Conservation (phyloP, 2,797 vertebrate species). For the Sphaeramia orbicularis region DNA sequence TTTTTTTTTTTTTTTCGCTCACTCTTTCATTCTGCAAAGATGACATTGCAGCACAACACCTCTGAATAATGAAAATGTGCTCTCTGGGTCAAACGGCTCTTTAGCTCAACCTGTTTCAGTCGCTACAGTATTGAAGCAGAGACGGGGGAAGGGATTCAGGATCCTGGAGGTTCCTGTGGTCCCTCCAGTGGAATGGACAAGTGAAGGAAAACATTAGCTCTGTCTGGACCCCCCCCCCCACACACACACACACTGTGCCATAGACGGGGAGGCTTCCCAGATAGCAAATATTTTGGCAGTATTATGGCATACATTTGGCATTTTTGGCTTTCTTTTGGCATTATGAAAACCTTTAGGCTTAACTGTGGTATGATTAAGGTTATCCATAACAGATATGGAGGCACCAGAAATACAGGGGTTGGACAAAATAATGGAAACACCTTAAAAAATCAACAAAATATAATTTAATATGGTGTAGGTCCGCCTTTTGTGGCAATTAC, state of each 20-base stretch:
- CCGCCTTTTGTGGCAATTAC: too few relatives aligned
- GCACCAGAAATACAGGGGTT: too few relatives aligned
- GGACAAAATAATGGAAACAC: too few relatives aligned
- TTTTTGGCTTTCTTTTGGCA: too few relatives aligned
- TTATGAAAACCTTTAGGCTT: too few relatives aligned
- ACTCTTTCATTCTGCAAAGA: slow-evolving; percentile 35
- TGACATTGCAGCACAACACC: slow-evolving; percentile 53
- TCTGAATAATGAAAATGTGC: slow-evolving; percentile 64
- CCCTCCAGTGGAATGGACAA: slow-evolving; percentile 34
- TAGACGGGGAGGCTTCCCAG: slow-evolving; percentile 44
- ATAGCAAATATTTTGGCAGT: too few relatives aligned
- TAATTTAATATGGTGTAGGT: too few relatives aligned
- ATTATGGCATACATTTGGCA: too few relatives aligned
- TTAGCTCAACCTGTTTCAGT: slow-evolving; percentile 56
- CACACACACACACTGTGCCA: slow-evolving; percentile 13
- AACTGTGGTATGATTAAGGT: too few relatives aligned
- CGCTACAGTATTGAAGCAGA: slow-evolving; percentile 24
- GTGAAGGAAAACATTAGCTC: slow-evolving; percentile 37
- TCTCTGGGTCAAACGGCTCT: slow-evolving; percentile 57
- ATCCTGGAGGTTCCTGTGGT: slow-evolving; percentile 45
- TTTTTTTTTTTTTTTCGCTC: background rate
- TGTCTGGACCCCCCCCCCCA: slow-evolving; percentile 38
- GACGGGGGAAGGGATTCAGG: slow-evolving; percentile 3
- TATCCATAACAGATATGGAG: too few relatives aligned
- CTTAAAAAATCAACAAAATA: too few relatives aligned